Conservation (phyloP, 2,113 vertebrate genomes). For the Labeo rohita region DNA sequence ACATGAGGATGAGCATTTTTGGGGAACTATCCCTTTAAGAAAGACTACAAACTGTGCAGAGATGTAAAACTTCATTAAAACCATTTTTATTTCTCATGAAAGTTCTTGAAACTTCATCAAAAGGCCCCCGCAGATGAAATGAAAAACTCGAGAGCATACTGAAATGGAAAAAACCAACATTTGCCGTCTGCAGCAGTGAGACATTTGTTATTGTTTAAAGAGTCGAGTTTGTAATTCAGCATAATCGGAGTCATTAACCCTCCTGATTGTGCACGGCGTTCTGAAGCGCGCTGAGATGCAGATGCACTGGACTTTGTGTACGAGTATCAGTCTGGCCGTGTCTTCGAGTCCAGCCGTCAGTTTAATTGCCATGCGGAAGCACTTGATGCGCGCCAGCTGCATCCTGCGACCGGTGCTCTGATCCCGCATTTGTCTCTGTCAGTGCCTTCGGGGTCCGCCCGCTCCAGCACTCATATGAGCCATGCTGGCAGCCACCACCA, state of each 20-base stretch:
- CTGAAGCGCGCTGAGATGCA: constrained; percentile 38
- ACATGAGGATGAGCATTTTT: neutral
- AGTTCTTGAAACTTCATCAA: neutral
- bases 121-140: neutral
- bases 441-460: constrained; percentile 61
- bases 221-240: constrained; percentile 20
- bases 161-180: neutral
- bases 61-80: neutral
- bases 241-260: constrained; percentile 5
- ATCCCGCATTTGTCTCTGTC: constrained; percentile 75
- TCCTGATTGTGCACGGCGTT: neutral
- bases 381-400: constrained; percentile 76
- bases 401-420: constrained; percentile 70
- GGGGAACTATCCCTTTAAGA: neutral
- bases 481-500: constrained; percentile 61
- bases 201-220: constrained; percentile 34
- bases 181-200: neutral
- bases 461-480: constrained; percentile 65
- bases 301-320: constrained; percentile 57
- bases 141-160: neutral
- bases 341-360: constrained; percentile 59
- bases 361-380: constrained; percentile 73
- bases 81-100: neutral
- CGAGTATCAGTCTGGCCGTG: constrained; percentile 48
- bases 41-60: neutral